Conservation (phyloP, 2,797 vertebrate species). For the Ptychobarbus kaznakovi region DNA sequence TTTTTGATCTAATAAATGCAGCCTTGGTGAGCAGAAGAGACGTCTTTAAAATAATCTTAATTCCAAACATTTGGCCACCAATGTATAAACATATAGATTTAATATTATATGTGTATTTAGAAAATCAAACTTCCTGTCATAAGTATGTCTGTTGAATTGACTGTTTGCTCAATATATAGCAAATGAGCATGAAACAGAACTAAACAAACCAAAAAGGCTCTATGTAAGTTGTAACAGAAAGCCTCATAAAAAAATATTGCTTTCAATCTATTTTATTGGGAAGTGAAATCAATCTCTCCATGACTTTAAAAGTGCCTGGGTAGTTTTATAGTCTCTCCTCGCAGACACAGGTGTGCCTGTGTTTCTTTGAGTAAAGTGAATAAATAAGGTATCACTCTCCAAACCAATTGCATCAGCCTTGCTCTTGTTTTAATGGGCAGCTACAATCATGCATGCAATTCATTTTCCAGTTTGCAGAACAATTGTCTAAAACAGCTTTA, state of each 20-base stretch:
- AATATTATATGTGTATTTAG: not conserved
- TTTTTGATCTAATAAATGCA: not conserved
- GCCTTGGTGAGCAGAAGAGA: not conserved
- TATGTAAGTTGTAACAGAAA: not conserved
- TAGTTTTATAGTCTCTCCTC: constrained; percentile 68
- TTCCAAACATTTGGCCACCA: not conserved
- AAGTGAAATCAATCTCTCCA: constrained; percentile 25
- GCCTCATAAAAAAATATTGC: constrained; percentile 18
- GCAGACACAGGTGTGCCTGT: constrained; percentile 63
- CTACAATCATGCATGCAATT: constrained; percentile 56
- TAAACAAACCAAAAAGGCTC: not conserved
- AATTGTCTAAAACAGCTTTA: not conserved
- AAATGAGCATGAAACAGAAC: not conserved
- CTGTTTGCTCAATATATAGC: not conserved
- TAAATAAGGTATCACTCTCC: constrained; percentile 59
- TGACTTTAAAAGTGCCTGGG: constrained; percentile 45
- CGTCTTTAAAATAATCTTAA: no score
- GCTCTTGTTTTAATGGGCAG: constrained; percentile 52
- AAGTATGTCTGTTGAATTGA: not conserved
- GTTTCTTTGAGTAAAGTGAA: constrained; percentile 66
- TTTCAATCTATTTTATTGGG: constrained; percentile 23
- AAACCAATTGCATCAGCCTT: constrained; percentile 68
- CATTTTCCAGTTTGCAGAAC: constrained; percentile 24
- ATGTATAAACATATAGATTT: not conserved
- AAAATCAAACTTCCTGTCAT: not conserved